Conservation (phyloP, 2,113 vertebrate species). For the Propithecus coquereli region DNA sequence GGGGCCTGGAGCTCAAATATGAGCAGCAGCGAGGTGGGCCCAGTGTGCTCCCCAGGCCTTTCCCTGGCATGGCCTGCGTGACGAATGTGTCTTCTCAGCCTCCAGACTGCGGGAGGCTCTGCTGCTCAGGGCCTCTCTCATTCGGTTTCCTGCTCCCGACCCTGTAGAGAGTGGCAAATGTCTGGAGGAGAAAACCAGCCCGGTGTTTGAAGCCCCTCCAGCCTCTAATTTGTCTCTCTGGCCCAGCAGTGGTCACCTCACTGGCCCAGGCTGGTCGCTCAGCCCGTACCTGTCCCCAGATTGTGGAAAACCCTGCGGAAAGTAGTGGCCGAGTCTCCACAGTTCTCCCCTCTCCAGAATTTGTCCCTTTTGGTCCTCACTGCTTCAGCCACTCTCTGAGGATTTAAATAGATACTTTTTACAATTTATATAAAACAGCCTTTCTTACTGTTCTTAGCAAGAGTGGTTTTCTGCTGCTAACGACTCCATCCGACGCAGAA, state of each 20-base stretch:
- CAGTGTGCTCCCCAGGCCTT: rapidly evolving
- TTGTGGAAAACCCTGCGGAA: too few species aligned
- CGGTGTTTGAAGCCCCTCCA: not conserved
- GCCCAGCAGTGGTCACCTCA: not conserved
- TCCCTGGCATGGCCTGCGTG: too few species aligned
- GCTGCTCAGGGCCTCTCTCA: too few species aligned
- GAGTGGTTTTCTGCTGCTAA: not conserved
- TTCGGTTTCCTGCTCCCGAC: not conserved
- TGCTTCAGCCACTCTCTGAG: not conserved
- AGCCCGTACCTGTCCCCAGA: not conserved
- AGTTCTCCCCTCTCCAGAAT: not conserved
- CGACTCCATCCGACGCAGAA: not conserved
- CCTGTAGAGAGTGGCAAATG: not conserved
- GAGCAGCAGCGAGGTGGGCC: not conserved
- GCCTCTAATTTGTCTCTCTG: not conserved
- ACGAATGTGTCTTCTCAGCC: not conserved
- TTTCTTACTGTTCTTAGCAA: not conserved
- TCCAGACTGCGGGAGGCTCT: rapidly evolving
- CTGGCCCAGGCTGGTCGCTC: not conserved
- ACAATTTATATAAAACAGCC: not conserved
- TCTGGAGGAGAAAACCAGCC: not conserved
- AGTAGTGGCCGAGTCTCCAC: not conserved
- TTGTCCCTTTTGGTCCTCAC: not conserved
- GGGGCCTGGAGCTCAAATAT: rapidly evolving
- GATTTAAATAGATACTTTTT: not conserved